Conservation (phyloP, 92 coral and sea anemone genomes). For the Zoanthus sansibaricus region DNA sequence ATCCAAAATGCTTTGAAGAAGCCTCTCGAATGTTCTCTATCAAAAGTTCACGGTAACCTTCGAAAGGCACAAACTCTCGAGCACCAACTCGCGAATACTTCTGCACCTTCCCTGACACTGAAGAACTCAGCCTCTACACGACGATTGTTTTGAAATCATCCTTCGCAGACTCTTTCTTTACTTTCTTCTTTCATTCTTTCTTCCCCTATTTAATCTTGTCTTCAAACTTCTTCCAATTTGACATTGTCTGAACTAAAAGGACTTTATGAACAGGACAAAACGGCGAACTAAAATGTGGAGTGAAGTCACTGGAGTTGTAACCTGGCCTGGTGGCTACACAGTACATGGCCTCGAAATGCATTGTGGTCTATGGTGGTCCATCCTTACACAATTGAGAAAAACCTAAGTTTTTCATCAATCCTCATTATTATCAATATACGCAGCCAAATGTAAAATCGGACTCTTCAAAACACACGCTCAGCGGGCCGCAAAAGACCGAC, state of each 20-base stretch:
- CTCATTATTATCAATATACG: too few species aligned
- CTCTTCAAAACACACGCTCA: too few species aligned
- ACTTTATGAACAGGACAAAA: too few species aligned
- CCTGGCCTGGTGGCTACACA: too few species aligned
- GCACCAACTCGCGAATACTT: slow-evolving; percentile 48
- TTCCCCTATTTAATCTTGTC: not conserved
- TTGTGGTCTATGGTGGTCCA: too few species aligned
- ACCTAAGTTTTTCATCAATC: too few species aligned
- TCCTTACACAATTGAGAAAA: too few species aligned
- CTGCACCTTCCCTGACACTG: slow-evolving; percentile 53
- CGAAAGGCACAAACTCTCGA: slow-evolving; percentile 49
- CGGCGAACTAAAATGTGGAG: too few species aligned
- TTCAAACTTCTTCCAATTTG: not conserved
- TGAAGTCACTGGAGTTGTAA: too few species aligned
- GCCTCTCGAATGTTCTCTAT: slow-evolving; percentile 38
- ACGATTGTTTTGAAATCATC: slow-evolving; percentile 19
- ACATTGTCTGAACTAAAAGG: not conserved
- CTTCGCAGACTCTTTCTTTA: not conserved
- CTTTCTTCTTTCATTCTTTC: not conserved
- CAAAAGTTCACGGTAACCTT: slow-evolving; percentile 4
- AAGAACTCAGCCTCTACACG: slow-evolving; percentile 52
- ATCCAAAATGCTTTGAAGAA: slow-evolving; percentile 7
- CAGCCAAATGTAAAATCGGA: too few species aligned
- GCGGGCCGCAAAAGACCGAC: too few species aligned
- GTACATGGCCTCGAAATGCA: too few species aligned